Evolutionary conservation across 2,113 vertebrate genomes (phyloP).

Genomic region (Cardinalis cardinalis): DNA sequence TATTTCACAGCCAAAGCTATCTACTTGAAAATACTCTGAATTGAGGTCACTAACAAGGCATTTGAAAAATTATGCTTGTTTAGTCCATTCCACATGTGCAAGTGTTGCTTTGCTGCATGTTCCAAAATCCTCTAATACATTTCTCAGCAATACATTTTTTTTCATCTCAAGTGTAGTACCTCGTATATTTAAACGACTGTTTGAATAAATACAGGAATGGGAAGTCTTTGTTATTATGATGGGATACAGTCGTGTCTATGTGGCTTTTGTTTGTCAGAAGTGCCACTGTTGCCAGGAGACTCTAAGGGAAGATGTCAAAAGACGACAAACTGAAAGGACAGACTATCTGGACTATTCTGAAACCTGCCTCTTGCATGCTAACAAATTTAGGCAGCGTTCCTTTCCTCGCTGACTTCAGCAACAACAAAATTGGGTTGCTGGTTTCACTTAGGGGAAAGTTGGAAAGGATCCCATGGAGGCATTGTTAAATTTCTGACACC

Average conservation of each 20-base stretch:
- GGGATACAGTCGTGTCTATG: conserved; percentile 52
- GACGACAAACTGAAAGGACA: conserved; percentile 59
- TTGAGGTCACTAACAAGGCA: neutral
- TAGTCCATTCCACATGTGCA: neutral
- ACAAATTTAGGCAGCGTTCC: neutral
- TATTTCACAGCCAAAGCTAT: neutral
- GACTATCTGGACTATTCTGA: conserved; percentile 23
- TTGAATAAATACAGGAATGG: conserved; percentile 27
- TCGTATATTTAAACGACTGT: conserved; percentile 42
- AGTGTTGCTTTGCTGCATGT: neutral
- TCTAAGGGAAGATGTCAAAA: conserved; percentile 66
- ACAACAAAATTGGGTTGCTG: neutral
- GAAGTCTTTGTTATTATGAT: conserved; percentile 65
- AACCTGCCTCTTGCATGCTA: conserved; percentile 37
- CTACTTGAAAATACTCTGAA: neutral
- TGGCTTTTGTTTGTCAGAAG: conserved; percentile 63
- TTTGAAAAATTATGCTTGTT: neutral
- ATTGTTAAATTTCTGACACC: neutral
- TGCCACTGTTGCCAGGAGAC: conserved; percentile 65
- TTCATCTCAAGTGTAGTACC: neutral
- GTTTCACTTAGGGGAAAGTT: neutral
- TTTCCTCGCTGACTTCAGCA: neutral
- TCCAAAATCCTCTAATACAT: neutral
- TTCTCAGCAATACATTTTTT: neutral
- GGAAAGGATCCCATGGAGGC: neutral